Percentiles rank a stretch among this genome's conserved stretches.
Evolutionary conservation across 2,888 invertebrate genomes (phyloP).

Genomic region (Clusia tigrina): DNA sequence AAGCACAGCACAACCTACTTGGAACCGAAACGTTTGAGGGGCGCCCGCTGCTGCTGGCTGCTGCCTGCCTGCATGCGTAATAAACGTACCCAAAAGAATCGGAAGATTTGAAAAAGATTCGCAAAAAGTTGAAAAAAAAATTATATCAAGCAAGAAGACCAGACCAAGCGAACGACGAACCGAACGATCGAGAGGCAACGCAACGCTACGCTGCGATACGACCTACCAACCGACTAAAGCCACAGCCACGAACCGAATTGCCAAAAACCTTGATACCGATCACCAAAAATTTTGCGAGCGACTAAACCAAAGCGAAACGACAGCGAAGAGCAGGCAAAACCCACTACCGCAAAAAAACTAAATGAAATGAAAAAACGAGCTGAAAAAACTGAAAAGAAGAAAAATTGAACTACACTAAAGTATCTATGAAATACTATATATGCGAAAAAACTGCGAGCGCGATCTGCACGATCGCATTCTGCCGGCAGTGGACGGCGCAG

Average conservation of each 20-base stretch:
- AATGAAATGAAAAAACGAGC: constrained; percentile 9
- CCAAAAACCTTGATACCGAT: constrained; percentile 64
- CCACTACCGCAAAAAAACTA: constrained; percentile 4
- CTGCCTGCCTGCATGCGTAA: background rate
- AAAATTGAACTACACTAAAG: constrained; percentile 22
- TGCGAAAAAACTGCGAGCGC: constrained; percentile 14
- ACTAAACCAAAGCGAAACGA: constrained; percentile 15
- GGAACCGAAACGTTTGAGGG: background rate
- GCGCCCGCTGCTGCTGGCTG: no score
- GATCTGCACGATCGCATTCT: constrained; percentile 24
- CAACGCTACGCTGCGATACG: constrained; percentile 38
- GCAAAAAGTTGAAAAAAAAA: background rate
- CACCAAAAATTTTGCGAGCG: constrained; percentile 34
- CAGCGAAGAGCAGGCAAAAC: background rate
- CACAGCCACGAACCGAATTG: constrained; percentile 56
- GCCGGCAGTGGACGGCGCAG: constrained; percentile 11
- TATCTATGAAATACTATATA: constrained; percentile 17
- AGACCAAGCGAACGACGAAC: background rate
- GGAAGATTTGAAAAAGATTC: background rate
- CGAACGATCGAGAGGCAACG: constrained; percentile 19
- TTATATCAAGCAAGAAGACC: background rate
- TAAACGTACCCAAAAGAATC: background rate
- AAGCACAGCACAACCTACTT: constrained; percentile 16
- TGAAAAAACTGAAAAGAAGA: constrained; percentile 23
- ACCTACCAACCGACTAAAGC: constrained; percentile 58